Percentiles rank a stretch among this genome's conserved stretches.
Conservation (phyloP, 2,113 vertebrate species). For the Anolis sagrei region DNA sequence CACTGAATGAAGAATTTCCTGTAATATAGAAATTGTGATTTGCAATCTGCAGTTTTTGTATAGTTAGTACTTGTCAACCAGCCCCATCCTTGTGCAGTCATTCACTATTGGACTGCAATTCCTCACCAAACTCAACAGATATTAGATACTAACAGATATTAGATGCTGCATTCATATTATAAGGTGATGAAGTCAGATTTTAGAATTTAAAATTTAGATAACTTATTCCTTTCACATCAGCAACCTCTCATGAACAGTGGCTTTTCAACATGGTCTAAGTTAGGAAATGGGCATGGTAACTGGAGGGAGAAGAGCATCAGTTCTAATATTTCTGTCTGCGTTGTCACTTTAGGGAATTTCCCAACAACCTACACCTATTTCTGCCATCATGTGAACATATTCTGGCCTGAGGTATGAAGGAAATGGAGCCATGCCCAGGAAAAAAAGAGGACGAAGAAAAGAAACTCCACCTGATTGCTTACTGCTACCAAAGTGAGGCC, state of each 20-base stretch:
- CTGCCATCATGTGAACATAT: constrained; percentile 71
- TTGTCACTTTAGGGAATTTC: constrained; percentile 77
- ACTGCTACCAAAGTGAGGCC: neutral
- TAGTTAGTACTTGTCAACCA: too few species aligned
- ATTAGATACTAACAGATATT: too few species aligned
- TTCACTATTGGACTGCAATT: too few species aligned
- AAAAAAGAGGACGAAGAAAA: constrained; percentile 50
- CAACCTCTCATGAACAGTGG: neutral
- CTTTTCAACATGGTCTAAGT: neutral
- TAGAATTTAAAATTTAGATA: neutral
- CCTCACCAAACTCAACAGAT: too few species aligned
- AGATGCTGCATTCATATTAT: neutral
- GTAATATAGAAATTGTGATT: too few species aligned
- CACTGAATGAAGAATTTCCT: too few species aligned
- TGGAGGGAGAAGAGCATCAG: neutral
- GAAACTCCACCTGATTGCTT: neutral
- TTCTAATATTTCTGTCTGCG: neutral
- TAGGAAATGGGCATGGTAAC: neutral
- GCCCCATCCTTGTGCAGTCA: too few species aligned
- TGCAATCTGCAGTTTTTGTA: too few species aligned
- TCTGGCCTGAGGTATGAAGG: constrained; percentile 48
- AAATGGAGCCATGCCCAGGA: constrained; percentile 53
- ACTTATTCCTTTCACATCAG: neutral
- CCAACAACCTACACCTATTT: constrained; percentile 63
- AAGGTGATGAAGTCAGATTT: neutral